Evolutionary conservation across 2,113 vertebrate species (phyloP), one percentile per base, ranked within the genome.

Genomic region (Pollachius pollachius): DNA sequence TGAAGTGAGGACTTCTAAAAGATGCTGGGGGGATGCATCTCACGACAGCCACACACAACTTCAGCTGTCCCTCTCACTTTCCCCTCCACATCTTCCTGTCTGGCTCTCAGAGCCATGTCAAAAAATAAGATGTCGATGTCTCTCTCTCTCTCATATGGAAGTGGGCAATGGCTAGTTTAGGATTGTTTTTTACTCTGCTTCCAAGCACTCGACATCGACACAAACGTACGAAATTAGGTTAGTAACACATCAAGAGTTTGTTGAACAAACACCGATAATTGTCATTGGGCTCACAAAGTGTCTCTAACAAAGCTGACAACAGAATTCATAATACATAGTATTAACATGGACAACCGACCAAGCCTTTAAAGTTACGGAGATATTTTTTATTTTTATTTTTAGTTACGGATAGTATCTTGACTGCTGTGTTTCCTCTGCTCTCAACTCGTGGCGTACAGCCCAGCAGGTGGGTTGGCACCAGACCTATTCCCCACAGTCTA

Each of bases 141-240:
- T 67, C 41, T 48, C 41, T 48, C 41, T 48, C 41, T 48, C 41
- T 48, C 41, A 1, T 23, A 23, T 23, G 23, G 23, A 23, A 23
- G 23, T 23, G 23, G 23, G 3, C 23, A 23, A 23, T 23, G 23
- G 23, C 23, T 23, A 23, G 23, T 23, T 23, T 23, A 23, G 23
- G 23, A 23, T 76, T 78, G 67, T 67, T 85, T 78, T 85, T 59
- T 37, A 59, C 54, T 75, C 23, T 15, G 77, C 68, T 56, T 65
- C 57, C 19, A 61, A 23, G 21, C 37, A 68, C 25, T 13, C 69
- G 15, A 19, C 25, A 17, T 34, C 27, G 64, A 71, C 67, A 69
- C 37, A 73, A 69, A 63, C 16, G 16, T 12, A 58, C 54, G 59
- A 21, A 63, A 30, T 9, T 25, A 7, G 57, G 61, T 18, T 64